Conservation (phyloP, 1,140 invertebrate genomes). For the Oscheius sp. region DNA sequence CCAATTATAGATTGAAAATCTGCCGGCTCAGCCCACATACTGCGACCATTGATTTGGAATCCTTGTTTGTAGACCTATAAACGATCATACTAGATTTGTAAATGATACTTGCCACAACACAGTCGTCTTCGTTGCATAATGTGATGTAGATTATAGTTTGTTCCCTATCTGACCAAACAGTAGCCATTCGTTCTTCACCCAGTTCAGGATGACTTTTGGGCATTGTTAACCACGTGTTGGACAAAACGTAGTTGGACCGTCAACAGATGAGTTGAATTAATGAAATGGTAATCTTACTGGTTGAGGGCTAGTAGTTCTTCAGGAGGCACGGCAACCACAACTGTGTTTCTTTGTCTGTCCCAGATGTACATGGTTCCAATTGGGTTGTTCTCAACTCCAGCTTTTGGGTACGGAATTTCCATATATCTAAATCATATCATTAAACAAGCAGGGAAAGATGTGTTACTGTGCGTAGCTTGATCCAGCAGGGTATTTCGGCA, state of each 20-base stretch:
- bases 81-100: neutral
- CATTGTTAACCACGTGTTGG: slow-evolving; percentile 45
- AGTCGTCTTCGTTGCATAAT: slow-evolving; percentile 34
- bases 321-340: slow-evolving; percentile 23
- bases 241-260: slow-evolving; percentile 24
- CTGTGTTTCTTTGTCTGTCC: slow-evolving; percentile 30
- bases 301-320: slow-evolving; percentile 21
- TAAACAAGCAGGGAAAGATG: neutral
- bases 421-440: slow-evolving; percentile 9
- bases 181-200: slow-evolving; percentile 49
- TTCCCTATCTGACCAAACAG: slow-evolving; percentile 57
- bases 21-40: slow-evolving; percentile 33
- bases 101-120: slow-evolving; percentile 29
- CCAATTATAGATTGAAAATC: slow-evolving; percentile 20
- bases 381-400: slow-evolving; percentile 43
- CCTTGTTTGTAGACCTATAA: neutral
- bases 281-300: slow-evolving; percentile 3
- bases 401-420: slow-evolving; percentile 32
- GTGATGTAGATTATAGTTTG: slow-evolving; percentile 39
- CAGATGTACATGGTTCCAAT: slow-evolving; percentile 41
- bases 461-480: slow-evolving; percentile 20
- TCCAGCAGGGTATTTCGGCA: slow-evolving; percentile 18
- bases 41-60: slow-evolving; percentile 24
- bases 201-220: slow-evolving; percentile 45
- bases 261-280: neutral